Evolutionary conservation across 2,797 vertebrate species (phyloP).

Genomic region (Triplophysa yarkandensis): DNA sequence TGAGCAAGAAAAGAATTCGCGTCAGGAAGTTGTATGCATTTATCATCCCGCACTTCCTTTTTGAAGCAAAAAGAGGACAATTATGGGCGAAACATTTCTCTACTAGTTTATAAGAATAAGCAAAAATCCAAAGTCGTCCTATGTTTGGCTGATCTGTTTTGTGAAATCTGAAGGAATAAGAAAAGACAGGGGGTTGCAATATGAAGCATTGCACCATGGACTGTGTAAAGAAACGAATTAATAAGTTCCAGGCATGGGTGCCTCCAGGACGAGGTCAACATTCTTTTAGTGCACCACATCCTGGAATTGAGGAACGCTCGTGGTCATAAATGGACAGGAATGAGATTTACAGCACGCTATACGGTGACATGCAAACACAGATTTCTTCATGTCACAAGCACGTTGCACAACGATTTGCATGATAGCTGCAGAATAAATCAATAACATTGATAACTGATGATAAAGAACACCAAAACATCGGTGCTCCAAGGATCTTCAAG

Average conservation of each 20-base stretch:
- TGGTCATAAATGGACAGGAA: slow-evolving; percentile 51
- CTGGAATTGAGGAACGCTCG: slow-evolving; percentile 75
- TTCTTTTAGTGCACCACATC: slow-evolving; percentile 71
- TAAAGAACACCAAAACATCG: neutral
- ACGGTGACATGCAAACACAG: slow-evolving; percentile 18
- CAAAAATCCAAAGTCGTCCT: neutral
- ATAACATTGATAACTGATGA: neutral
- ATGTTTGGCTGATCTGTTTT: neutral
- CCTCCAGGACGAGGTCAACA: slow-evolving; percentile 60
- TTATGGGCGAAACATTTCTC: neutral
- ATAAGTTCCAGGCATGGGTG: slow-evolving; percentile 62
- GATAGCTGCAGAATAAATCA: neutral
- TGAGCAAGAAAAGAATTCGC: neutral
- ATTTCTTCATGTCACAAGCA: neutral
- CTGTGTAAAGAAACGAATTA: slow-evolving; percentile 66
- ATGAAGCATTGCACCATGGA: slow-evolving; percentile 18
- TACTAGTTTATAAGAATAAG: too few species aligned
- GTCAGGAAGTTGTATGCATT: neutral
- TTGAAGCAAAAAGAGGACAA: slow-evolving; percentile 6
- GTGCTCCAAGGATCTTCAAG: neutral
- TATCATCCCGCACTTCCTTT: slow-evolving; percentile 8
- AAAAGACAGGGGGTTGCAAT: neutral
- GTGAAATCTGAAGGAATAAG: neutral
- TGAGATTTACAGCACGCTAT: slow-evolving; percentile 60
- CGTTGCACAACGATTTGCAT: neutral